Evolutionary conservation across 2,888 invertebrate species (phyloP), one percentile per base, ranked within the genome.

Genomic region (Unio delphinus): DNA sequence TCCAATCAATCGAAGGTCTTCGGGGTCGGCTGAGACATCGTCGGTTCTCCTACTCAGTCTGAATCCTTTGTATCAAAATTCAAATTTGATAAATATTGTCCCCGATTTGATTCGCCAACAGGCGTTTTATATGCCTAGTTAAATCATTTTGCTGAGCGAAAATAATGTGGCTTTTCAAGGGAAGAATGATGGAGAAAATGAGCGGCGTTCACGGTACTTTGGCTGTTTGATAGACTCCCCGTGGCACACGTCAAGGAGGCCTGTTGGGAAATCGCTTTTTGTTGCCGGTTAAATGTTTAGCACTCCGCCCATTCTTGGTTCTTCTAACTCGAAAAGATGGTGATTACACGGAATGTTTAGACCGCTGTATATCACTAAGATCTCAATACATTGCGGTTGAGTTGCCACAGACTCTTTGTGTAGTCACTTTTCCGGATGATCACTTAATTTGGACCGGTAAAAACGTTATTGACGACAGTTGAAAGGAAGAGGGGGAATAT

Each of bases 51-150:
- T 45, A 15, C 45, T 45, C 45, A 45, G 45, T 15, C 45, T 45
- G 45, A 45, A 45, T 45, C 45, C 45, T 45, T 45, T 45, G 45
- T 56, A 45, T 56, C 65, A 70, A 75, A 75, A 77, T 77, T 75
- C 75, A 75, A 68, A 77, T 77, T 77, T 77, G 77, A 77, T 77
- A 77, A 77, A 77, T 77, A 77, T 77, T 77, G 77, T 72, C 77
- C 69, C 72, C 75, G 67, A 73, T 73, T 73, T 68, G 73, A 73
- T 77, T 72, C 72, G 77, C 73, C 70, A 68, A 66, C 68, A 73
- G 69, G 65, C 72, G 72, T 74, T 75, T 77, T 71, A 75, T 73
- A 75, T 66, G 77, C 68, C 77, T 77, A 77, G 74, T 77, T 77
- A 77, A 77, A 77, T 70, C 75, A 77, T 77, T 77, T 77, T 69